Percentiles rank a stretch among this genome's conserved stretches.
Conservation (phyloP, 2,797 vertebrate genomes). For the Sebastes variabilis region DNA sequence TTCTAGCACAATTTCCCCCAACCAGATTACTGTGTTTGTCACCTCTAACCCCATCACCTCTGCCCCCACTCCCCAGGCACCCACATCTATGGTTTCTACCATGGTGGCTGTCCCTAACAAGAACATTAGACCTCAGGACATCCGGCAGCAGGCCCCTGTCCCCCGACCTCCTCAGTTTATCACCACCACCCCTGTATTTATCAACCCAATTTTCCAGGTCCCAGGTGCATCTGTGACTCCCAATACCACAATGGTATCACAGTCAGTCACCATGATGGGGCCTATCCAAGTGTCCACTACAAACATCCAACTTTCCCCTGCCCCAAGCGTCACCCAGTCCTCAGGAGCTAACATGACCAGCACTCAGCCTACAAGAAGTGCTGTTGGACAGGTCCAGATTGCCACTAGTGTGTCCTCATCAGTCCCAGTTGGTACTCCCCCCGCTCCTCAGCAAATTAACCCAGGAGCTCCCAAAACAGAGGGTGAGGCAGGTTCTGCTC, state of each 20-base stretch:
- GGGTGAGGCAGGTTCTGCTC: conserved; percentile 72
- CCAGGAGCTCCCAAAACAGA: conserved; percentile 82
- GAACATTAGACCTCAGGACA: conserved; percentile 87
- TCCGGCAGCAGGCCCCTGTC: conserved; percentile 81
- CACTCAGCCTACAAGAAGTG: conserved; percentile 79
- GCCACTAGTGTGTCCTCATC: conserved; percentile 57
- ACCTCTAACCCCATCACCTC: conserved; percentile 94
- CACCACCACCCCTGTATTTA: conserved; percentile 91
- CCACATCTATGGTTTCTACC: conserved; percentile 88
- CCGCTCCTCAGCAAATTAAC: conserved; percentile 72
- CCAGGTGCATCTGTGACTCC: conserved; percentile 87
- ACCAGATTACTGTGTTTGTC: conserved; percentile 96
- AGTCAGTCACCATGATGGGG: conserved; percentile 91
- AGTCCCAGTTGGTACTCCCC: conserved; percentile 53
- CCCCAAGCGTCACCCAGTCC: conserved; percentile 76
- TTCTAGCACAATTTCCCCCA: conserved; percentile 87
- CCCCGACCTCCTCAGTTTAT: conserved; percentile 89
- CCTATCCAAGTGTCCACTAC: conserved; percentile 90
- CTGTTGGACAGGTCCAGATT: conserved; percentile 85
- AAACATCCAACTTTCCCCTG: conserved; percentile 90
- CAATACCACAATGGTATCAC: conserved; percentile 88
- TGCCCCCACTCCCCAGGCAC: conserved; percentile 86
- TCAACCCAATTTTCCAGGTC: conserved; percentile 95
- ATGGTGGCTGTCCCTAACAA: conserved; percentile 91
- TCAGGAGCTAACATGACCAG: conserved; percentile 71